Conservation (phyloP, 2,888 invertebrate genomes). For the Gymnocheta viridis region DNA sequence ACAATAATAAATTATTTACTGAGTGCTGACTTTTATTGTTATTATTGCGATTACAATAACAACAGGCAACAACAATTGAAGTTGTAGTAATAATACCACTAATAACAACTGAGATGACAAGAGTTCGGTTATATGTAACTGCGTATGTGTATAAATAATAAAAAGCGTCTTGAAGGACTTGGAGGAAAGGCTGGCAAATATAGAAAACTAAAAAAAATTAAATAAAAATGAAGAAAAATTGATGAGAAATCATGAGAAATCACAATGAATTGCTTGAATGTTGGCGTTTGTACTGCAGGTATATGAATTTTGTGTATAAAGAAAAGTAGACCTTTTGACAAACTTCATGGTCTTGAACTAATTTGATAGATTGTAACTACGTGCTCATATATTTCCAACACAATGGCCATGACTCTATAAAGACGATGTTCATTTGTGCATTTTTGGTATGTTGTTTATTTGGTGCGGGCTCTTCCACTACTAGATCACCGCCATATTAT, state of each 20-base stretch:
- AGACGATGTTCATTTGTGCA: conserved; percentile 37
- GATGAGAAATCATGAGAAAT: conserved; percentile 39
- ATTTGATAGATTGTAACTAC: conserved; percentile 69
- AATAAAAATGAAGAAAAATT: background rate
- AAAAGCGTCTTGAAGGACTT: conserved; percentile 22
- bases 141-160: background rate
- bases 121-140: background rate
- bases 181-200: background rate
- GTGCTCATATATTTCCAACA: conserved; percentile 52
- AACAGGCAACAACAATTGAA: conserved; percentile 47
- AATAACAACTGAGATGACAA: conserved; percentile 45
- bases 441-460: conserved; percentile 41
- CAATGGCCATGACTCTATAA: conserved; percentile 6
- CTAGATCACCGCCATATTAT: conserved; percentile 54
- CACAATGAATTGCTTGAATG: conserved; percentile 33
- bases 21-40: conserved; percentile 68
- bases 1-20: conserved; percentile 68
- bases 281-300: background rate
- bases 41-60: conserved; percentile 65
- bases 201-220: background rate
- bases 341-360: conserved; percentile 69
- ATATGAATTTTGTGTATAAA: background rate
- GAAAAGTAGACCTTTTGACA: conserved; percentile 55
- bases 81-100: conserved; percentile 51
- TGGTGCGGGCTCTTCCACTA: conserved; percentile 23